Evolutionary conservation across 2,797 vertebrate genomes (phyloP), one percentile per base, ranked within the genome.

Genomic region (Brachyalestes nurse): DNA sequence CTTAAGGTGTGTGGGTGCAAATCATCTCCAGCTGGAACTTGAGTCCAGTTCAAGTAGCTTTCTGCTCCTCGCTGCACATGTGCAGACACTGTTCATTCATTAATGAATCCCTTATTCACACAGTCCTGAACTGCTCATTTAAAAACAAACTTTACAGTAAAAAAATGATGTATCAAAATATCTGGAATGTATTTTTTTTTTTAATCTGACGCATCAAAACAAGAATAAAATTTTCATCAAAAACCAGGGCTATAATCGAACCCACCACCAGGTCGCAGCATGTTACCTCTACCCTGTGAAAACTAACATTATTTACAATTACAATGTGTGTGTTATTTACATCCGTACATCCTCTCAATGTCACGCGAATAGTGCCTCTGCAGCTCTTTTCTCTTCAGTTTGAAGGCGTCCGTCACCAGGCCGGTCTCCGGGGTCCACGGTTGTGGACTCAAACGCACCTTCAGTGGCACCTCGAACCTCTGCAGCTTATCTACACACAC

Each of bases 351-450:
- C 88, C 95, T 91, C 83, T 96, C 95, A 0, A 96, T 97, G 83
- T 96, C 95, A 0, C 91, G 95, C 86, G 95, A 90, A 91, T 96
- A 96, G 91, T 96, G 95, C 80, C 95, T 95, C 91, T 93, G 96
- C 87, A 96, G 87, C 87, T 97, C 95, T 87, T 96, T 97, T 85
- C 96, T 93, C 86, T 96, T 97, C 86, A 97, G 91, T 83, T 97
- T 97, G 91, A 97, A 97, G 67, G 96, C 96, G 17, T 97, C 96
- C 0, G 96, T 97, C 47, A 97, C 95, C 73, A 97, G 73, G 51
- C 96, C 96, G 5, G 96, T 96, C 88, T 97, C 96, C 0, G 96
- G 96, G 4, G 96, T 96, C 96, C 96, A 97, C 0, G 93, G 92
- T 6, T 96, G 95, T 10, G 95, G 93, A 87, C 96, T 96, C 66